Conservation (phyloP, 2,888 invertebrate species). For the Homarus gammarus region DNA sequence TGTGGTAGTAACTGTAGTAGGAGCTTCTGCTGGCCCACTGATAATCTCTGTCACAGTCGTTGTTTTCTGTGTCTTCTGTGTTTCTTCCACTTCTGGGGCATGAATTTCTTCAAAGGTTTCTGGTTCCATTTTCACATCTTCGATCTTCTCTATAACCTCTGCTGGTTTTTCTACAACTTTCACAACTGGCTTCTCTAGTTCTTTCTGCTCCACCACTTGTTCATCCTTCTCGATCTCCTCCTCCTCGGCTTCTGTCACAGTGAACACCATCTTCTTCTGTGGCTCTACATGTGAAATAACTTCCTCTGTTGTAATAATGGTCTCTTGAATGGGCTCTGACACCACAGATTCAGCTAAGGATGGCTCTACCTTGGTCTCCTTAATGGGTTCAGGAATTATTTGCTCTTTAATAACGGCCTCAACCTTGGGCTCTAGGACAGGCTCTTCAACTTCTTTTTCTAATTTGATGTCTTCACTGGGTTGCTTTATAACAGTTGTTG, state of each 20-base stretch:
- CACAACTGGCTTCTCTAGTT: constrained; percentile 24
- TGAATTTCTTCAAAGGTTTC: constrained; percentile 22
- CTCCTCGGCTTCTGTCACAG: constrained; percentile 1
- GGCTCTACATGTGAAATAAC: neutral
- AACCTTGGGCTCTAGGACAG: constrained; percentile 9
- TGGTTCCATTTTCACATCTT: constrained; percentile 17
- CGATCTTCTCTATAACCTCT: constrained; percentile 32
- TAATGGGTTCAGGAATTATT: neutral
- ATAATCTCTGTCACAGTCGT: constrained; percentile 50
- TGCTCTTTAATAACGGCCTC: constrained; percentile 10
- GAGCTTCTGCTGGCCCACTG: constrained; percentile 36
- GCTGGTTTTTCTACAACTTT: constrained; percentile 38
- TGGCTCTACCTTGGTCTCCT: constrained; percentile 5
- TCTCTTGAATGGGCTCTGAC: neutral
- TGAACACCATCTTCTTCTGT: neutral
- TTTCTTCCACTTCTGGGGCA: constrained; percentile 13
- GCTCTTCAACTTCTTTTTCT: constrained; percentile 17
- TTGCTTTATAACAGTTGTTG: constrained; percentile 27
- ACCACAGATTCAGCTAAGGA: neutral
- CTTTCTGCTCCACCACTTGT: constrained; percentile 30
- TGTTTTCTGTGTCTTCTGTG: constrained; percentile 17
- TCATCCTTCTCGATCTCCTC: constrained; percentile 31
- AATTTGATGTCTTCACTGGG: neutral
- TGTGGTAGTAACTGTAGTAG: constrained; percentile 55
- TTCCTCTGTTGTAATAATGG: neutral